These are phyloP conservation scores for Drosophila algonquin DNA, from an alignment of 2,888 invertebrate species.

Conservation along the genomic window DNA sequence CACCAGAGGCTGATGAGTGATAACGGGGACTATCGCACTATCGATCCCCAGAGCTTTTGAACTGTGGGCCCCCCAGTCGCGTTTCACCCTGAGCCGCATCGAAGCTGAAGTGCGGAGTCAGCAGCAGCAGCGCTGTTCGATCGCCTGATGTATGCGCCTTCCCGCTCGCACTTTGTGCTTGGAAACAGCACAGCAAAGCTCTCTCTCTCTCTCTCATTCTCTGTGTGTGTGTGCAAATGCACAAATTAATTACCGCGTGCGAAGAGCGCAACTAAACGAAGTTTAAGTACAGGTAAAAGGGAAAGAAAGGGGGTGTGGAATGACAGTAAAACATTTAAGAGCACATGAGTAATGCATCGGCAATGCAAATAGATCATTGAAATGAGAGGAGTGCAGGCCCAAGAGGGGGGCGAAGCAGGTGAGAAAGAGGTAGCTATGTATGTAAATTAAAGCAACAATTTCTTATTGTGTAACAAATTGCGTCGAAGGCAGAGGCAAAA, in stretches of 20 bases:
- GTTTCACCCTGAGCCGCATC: neutral
- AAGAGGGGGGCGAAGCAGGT: constrained; percentile 32
- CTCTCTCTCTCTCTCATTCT: constrained; percentile 4
- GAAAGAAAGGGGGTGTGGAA: constrained; percentile 26
- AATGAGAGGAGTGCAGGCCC: constrained; percentile 3
- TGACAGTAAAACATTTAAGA: constrained; percentile 39
- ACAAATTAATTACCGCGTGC: constrained; percentile 29
- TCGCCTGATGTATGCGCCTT: constrained; percentile 44
- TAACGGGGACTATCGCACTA: constrained; percentile 1
- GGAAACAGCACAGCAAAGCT: neutral
- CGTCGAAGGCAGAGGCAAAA: constrained; percentile 47
- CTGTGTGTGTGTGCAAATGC: constrained; percentile 35
- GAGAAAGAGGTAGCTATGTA: constrained; percentile 44
- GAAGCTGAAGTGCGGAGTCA: constrained; percentile 1
- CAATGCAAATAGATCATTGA: neutral
- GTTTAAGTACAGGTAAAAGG: constrained; percentile 20
- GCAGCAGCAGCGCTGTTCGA: constrained; percentile 11
- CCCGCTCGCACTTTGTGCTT: constrained; percentile 16
- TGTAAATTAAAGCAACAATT: constrained; percentile 47
- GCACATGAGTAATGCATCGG: constrained; percentile 43
- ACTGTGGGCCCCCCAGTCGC: constrained; percentile 1
- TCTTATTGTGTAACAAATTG: constrained; percentile 72
- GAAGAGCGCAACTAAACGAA: constrained; percentile 33
- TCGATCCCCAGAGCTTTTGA: neutral
- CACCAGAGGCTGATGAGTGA: neutral